Evolutionary conservation across 2,113 vertebrate genomes (phyloP), one percentile per base, ranked within the genome.

Genomic region (Plotosus lineatus): DNA sequence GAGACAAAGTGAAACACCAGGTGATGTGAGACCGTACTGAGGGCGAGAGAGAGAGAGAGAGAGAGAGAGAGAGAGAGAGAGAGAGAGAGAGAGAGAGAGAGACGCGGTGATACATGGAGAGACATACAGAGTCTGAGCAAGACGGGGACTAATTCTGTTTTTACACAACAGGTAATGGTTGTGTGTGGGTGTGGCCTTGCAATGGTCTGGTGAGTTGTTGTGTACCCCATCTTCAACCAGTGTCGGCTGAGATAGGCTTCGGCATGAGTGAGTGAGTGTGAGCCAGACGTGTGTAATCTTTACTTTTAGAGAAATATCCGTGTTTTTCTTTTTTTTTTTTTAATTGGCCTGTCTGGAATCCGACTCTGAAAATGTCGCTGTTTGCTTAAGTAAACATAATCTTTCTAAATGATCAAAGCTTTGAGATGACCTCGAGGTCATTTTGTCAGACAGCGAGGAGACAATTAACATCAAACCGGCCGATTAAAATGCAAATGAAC

Each of bases 401-500:
- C 48, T 46, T 46, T 48, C 46, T 8, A 71, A 71, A 31, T 8
- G 42, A 71, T 51, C 48, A 48, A 21, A 72, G 69, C 26, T 73
- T 73, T 33, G 36, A 21, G 46, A 31, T 36, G 69, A 73, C 69
- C 69, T 51, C 69, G 33, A 46, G 69, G 69, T 73, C 46, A 21
- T 51, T 51, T 23, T 11, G 69, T 73, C 46, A 73, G 69, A 73
- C 46, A 33, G 69, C 46, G 69, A 73, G 69, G 46, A 73, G 69
- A 73, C 69, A 73, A 73, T 73, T 73, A 73, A 73, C 69, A 73
- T 72, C 69, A 48, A 72, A 50, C 69, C 46, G 15, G 4, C 44
- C 44, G 44, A 72, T 72, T 72, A 72, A 72, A 72, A 72, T 73
- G 69, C 69, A 73, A 73, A 73, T 73, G 69, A 73, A 73, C 28